A percentile compares a stretch with the other conserved stretches of the same genome.
phyloP scores from a whole-genome alignment of 2,888 invertebrate genomes.

The Drosophila parthenogenetica region DNA sequence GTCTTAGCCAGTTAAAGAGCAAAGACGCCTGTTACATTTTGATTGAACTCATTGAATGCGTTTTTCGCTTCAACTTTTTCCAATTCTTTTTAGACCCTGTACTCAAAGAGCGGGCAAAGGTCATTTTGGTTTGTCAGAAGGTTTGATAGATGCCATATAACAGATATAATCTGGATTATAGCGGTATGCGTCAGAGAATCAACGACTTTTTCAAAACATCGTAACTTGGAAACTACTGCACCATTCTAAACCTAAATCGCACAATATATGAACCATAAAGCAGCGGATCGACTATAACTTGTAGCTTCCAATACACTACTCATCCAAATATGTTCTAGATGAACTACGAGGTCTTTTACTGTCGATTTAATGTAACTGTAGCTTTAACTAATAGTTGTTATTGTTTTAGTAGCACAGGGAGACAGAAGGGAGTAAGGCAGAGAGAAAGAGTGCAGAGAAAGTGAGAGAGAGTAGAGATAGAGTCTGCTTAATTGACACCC shows the following conservation, averaged over 20 bases:
- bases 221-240: no score
- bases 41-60: constrained; percentile 70
- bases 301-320: not conserved
- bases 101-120: no score
- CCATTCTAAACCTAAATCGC: not conserved
- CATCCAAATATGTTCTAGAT: not conserved
- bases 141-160: no score
- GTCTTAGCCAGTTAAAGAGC: constrained; percentile 65
- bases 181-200: no score
- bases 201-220: no score
- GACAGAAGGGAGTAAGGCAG: not conserved
- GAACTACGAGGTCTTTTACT: not conserved
- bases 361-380: not conserved
- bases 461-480: not conserved
- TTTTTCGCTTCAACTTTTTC: constrained; percentile 36
- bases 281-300: not conserved
- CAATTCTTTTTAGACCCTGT: constrained; percentile 12
- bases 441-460: not conserved
- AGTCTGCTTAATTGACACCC: constrained; percentile 72
- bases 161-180: no score
- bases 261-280: not conserved
- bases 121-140: no score
- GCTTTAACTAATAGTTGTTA: not conserved
- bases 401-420: not conserved
- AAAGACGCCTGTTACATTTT: constrained; percentile 64